These are phyloP conservation scores for Melipona bicolor DNA, from an alignment of 2,888 invertebrate genomes.

Conservation along the genomic window DNA sequence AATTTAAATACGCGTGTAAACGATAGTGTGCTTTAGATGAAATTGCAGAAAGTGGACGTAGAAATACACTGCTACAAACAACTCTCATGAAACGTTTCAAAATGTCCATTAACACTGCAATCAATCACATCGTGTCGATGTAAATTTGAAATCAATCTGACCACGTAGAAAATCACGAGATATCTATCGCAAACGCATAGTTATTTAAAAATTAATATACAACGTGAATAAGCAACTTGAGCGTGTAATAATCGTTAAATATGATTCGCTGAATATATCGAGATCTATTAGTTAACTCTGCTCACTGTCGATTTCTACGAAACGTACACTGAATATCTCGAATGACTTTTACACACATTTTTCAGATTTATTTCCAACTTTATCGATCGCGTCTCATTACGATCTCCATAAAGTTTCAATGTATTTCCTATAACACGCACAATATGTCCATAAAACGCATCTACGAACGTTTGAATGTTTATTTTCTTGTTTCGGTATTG, in stretches of 20 bases:
- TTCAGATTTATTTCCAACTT: not conserved
- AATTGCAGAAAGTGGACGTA: not conserved
- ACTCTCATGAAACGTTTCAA: not conserved
- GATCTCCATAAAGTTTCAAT: not conserved
- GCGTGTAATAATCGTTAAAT: not conserved
- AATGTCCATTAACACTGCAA: not conserved
- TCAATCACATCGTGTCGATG: too few species aligned
- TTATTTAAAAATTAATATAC: not conserved
- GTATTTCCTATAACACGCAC: not conserved
- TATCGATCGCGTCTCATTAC: not conserved
- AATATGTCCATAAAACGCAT: not conserved
- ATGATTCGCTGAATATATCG: not conserved
- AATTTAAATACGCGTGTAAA: not conserved
- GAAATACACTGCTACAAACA: not conserved
- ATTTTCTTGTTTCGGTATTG: not conserved
- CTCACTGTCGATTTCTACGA: not conserved
- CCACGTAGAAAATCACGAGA: not conserved
- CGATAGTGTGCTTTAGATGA: not conserved
- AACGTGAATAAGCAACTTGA: not conserved
- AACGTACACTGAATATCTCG: not conserved
- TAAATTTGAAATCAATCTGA: not conserved
- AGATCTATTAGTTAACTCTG: not conserved
- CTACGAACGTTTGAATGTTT: conserved; percentile 10
- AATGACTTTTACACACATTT: not conserved
- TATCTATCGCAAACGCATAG: not conserved